phyloP scores from a whole-genome alignment of 2,113 vertebrate genomes.

The Cottus gobio region DNA sequence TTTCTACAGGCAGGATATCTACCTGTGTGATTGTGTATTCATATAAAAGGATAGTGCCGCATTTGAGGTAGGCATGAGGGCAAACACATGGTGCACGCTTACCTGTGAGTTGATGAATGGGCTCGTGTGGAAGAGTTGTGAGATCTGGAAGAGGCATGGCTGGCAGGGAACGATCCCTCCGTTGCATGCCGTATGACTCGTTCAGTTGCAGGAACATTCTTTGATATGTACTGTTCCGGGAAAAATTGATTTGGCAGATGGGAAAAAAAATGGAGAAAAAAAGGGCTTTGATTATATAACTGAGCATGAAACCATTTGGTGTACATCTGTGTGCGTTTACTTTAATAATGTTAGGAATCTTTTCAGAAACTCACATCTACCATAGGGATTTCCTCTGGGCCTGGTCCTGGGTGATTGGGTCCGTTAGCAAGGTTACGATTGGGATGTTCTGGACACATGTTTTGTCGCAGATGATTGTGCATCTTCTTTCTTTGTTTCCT shows the following conservation, averaged over 20 bases:
- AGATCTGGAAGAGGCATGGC: slow-evolving; percentile 95
- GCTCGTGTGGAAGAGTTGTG: slow-evolving; percentile 95
- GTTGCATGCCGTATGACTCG: slow-evolving; percentile 92
- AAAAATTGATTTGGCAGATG: slow-evolving; percentile 48
- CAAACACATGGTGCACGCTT: slow-evolving; percentile 5
- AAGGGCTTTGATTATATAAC: slow-evolving; percentile 8
- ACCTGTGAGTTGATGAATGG: slow-evolving; percentile 96
- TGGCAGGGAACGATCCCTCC: slow-evolving; percentile 93
- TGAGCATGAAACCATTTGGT: slow-evolving; percentile 26
- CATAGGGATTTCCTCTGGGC: slow-evolving; percentile 98
- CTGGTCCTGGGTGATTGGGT: slow-evolving; percentile 95
- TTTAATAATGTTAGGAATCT: slow-evolving; percentile 18
- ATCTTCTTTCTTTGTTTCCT: slow-evolving; percentile 98
- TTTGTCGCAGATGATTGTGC: slow-evolving; percentile 97
- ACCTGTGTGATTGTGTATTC: not conserved
- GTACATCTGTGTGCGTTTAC: not conserved
- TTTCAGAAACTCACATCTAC: slow-evolving; percentile 88
- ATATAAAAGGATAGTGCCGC: not conserved
- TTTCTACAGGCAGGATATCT: not conserved
- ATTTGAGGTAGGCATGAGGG: not conserved
- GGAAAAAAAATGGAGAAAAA: not conserved
- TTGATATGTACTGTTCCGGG: slow-evolving; percentile 91
- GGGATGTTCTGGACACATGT: slow-evolving; percentile 96
- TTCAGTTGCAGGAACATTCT: slow-evolving; percentile 94
- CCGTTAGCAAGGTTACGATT: slow-evolving; percentile 94